phyloP scores from a whole-genome alignment of 2,888 invertebrate species.

The Thecocarcelia acutangulata region DNA sequence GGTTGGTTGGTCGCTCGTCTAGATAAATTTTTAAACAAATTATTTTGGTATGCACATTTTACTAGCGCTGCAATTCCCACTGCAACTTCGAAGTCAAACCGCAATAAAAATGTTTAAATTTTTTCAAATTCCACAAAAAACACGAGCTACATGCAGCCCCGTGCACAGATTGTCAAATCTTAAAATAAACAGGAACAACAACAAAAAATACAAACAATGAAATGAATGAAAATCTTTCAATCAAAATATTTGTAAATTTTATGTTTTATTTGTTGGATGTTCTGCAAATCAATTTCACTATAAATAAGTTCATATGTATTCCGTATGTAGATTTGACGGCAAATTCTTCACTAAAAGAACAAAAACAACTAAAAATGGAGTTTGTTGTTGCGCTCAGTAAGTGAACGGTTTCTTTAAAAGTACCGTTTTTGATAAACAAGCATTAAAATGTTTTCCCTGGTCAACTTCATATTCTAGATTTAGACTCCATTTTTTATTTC shows the following conservation, averaged over 20 bases:
- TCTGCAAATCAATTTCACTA: constrained; percentile 51
- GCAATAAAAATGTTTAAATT: constrained; percentile 60
- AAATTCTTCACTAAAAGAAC: constrained; percentile 26
- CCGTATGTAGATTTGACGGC: constrained; percentile 52
- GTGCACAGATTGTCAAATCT: neutral
- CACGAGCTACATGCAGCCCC: constrained; percentile 4
- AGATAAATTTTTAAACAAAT: constrained; percentile 23
- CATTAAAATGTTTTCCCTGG: constrained; percentile 10
- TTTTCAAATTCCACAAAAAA: neutral
- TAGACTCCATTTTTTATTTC: constrained; percentile 39
- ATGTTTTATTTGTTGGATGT: constrained; percentile 40
- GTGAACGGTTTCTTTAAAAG: neutral
- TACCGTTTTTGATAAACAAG: neutral
- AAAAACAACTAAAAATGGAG: neutral
- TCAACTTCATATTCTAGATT: constrained; percentile 28
- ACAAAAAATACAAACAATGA: constrained; percentile 11
- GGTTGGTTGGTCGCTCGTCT: neutral
- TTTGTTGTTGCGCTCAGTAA: constrained; percentile 28
- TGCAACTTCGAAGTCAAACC: constrained; percentile 65
- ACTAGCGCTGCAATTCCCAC: constrained; percentile 43
- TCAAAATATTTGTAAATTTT: constrained; percentile 17
- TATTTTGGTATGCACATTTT: constrained; percentile 32
- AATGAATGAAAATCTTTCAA: constrained; percentile 8
- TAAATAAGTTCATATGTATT: no score
- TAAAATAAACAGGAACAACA: neutral